These are phyloP conservation scores for Orchestes rusci DNA, from an alignment of 2,888 invertebrate species.

Conservation along the genomic window DNA sequence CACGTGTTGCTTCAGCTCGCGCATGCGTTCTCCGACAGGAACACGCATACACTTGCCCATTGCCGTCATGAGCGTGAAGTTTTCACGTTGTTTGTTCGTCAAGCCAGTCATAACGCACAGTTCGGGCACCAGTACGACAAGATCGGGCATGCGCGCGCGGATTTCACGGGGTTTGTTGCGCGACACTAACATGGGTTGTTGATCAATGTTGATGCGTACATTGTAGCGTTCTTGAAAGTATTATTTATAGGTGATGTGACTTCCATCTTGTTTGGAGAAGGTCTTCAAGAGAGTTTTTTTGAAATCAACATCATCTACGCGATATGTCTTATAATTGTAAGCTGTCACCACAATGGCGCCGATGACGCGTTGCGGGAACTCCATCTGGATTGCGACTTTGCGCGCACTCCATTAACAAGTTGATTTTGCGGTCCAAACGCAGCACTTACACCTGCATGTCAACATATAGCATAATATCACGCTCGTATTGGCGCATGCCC, in stretches of 20 bases:
- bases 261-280: constrained; percentile 53
- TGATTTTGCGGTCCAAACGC: constrained; percentile 64
- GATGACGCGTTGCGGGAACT: constrained; percentile 46
- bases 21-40: constrained; percentile 57
- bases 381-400: constrained; percentile 32
- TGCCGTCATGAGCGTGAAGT: constrained; percentile 59
- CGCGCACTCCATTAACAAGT: constrained; percentile 53
- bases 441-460: constrained; percentile 82
- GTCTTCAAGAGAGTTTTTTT: constrained; percentile 50
- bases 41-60: constrained; percentile 70
- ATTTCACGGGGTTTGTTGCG: constrained; percentile 62
- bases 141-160: constrained; percentile 60
- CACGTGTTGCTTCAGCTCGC: constrained; percentile 63
- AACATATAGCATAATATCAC: constrained; percentile 65
- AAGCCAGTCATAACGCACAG: constrained; percentile 79
- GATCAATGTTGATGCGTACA: constrained; percentile 14
- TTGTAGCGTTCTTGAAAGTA: constrained; percentile 21
- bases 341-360: constrained; percentile 64
- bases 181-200: constrained; percentile 76
- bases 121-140: constrained; percentile 75
- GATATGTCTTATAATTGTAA: constrained; percentile 70
- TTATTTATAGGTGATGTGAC: constrained; percentile 13
- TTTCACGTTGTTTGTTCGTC: constrained; percentile 47
- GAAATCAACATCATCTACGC: constrained; percentile 69
- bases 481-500: constrained; percentile 76